Evolutionary conservation across 2,797 vertebrate genomes (phyloP).

Genomic region (Rhinatrema bivittatum): DNA sequence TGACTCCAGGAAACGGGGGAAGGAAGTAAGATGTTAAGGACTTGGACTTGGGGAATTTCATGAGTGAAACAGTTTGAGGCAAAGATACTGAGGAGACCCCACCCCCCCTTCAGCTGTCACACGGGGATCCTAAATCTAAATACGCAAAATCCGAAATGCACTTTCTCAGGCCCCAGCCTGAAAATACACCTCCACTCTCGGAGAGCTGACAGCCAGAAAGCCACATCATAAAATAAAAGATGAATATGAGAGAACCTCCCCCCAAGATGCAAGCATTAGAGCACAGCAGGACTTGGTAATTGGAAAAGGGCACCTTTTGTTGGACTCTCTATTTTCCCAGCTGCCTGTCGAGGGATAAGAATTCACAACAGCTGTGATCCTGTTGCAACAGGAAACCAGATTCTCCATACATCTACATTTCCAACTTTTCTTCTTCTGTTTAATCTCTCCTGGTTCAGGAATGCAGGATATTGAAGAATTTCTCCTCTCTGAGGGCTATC

Average conservation of each 20-base stretch:
- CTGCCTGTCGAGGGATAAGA: constrained; percentile 39
- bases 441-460: constrained; percentile 60
- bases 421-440: constrained; percentile 40
- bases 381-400: constrained; percentile 31
- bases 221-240: constrained; percentile 20
- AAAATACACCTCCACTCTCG: constrained; percentile 13
- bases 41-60: too few species aligned
- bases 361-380: constrained; percentile 33
- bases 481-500: constrained; percentile 90
- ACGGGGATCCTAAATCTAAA: too few species aligned
- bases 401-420: constrained; percentile 23
- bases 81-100: too few species aligned
- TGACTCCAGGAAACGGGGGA: too few species aligned
- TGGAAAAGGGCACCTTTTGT: constrained; percentile 24
- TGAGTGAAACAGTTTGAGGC: too few species aligned
- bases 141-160: too few species aligned
- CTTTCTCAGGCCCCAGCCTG: constrained; percentile 11
- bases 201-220: constrained; percentile 38
- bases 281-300: constrained; percentile 33
- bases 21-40: too few species aligned
- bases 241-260: constrained; percentile 39
- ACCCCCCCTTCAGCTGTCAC: too few species aligned
- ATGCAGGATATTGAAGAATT: constrained; percentile 92
- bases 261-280: constrained; percentile 27
- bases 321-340: constrained; percentile 45